Conservation (phyloP, 2,888 invertebrate species). For the Prosapia bicincta region DNA sequence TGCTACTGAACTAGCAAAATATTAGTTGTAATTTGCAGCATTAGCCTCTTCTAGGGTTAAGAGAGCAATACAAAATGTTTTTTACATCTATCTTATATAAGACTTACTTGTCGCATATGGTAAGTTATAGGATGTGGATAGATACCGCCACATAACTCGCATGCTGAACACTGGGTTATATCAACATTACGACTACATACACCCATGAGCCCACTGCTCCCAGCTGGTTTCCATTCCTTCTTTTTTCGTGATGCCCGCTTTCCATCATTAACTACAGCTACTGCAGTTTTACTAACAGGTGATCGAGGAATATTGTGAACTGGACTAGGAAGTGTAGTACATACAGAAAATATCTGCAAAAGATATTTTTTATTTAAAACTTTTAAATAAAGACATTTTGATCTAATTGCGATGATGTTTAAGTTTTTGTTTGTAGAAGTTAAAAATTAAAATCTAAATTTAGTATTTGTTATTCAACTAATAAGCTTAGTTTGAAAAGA, state of each 20-base stretch:
- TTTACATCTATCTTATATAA: no score
- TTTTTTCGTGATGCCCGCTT: constrained; percentile 49
- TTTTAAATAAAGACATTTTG: no score
- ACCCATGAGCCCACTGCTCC: constrained; percentile 31
- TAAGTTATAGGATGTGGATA: constrained; percentile 80
- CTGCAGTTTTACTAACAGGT: constrained; percentile 16
- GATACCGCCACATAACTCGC: constrained; percentile 83
- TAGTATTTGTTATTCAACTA: no score
- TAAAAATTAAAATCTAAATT: no score
- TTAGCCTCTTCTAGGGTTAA: no score
- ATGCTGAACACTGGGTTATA: constrained; percentile 44
- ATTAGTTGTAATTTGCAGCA: no score
- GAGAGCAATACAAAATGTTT: no score
- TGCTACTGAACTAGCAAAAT: no score
- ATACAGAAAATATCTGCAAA: constrained; percentile 35
- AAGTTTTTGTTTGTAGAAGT: no score
- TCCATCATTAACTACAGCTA: constrained; percentile 9
- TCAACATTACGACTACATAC: neutral
- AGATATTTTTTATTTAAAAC: neutral
- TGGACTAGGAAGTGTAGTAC: constrained; percentile 34
- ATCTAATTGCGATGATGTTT: no score
- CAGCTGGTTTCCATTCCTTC: constrained; percentile 51
- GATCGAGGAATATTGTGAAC: constrained; percentile 14
- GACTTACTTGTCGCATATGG: constrained; percentile 81
- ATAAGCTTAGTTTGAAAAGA: no score